A percentile compares a stretch with the other conserved stretches of the same genome.
Evolutionary conservation across 2,888 invertebrate species (phyloP).

Genomic region (Hoplodrina blanda): DNA sequence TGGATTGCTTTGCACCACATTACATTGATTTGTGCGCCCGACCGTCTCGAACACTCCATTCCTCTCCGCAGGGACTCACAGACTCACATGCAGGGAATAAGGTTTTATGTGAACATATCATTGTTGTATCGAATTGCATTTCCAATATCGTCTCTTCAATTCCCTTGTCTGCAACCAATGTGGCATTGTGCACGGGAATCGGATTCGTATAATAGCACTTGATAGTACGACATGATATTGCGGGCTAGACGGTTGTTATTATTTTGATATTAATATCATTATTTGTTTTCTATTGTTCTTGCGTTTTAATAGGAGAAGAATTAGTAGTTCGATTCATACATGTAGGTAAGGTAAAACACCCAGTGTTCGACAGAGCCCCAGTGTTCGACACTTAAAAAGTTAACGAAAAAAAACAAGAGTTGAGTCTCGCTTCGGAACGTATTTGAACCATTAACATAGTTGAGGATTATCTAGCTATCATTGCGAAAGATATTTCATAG

Average conservation of each 20-base stretch:
- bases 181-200: slow-evolving; percentile 41
- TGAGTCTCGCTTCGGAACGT: no score
- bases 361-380: no score
- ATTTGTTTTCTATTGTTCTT: neutral
- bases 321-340: no score
- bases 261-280: slow-evolving; percentile 16
- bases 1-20: slow-evolving; percentile 74
- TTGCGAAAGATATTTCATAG: no score
- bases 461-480: no score
- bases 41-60: slow-evolving; percentile 64
- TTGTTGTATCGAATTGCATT: slow-evolving; percentile 61
- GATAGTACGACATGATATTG: slow-evolving; percentile 39
- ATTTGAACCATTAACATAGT: no score
- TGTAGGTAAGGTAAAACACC: no score
- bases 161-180: slow-evolving; percentile 55
- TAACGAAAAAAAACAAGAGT: no score
- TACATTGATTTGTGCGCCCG: slow-evolving; percentile 80
- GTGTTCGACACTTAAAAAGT: no score
- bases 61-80: slow-evolving; percentile 31
- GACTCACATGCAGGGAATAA: slow-evolving; percentile 24
- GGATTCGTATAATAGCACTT: slow-evolving; percentile 40
- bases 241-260: neutral
- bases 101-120: slow-evolving; percentile 53
- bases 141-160: slow-evolving; percentile 60
- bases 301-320: neutral